Evolutionary conservation across 2,797 vertebrate species (phyloP), one percentile per base, ranked within the genome.

Genomic region (Denticeps clupeoides): DNA sequence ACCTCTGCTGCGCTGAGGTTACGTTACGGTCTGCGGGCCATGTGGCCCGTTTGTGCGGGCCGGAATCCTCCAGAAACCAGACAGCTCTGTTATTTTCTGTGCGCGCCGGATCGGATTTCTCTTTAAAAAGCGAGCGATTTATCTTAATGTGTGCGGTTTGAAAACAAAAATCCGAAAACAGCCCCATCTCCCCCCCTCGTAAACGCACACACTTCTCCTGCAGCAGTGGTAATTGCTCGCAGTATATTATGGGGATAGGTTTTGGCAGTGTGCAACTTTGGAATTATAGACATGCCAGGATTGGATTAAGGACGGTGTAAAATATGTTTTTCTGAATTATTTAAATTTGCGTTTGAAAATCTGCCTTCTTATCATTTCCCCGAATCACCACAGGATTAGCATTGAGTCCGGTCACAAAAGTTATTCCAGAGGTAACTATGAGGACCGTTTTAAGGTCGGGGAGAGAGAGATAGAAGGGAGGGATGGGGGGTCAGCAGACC

Each of bases 111-210:
- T 66, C 51, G 13, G 49, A 60, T 66, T 65, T 54, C 63, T 51
- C 63, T 62, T 65, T 66, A 66, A 59, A 63, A 67, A 60, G 60
- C 55, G 67, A 63, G 52, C 64, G 53, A 63, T 67, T 11, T 63
- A 67, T 60, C 50, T 48, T 67, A 60, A 67, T 67, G 57, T 22
- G 44, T 67, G 64, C 33, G 64, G 64, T 67, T 53, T 47, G 60
- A 63, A 63, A 38, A 10, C 38, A 38, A 38, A 58, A 58, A 63
- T 53, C 64, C 53, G 41, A 58, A 59, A 63, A 49, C 51, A 60
- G 45, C 63, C 55, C 55, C 55, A 60, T 58, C 67, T 67, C 60
- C n/a, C n/a, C n/a, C n/a, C n/a, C 58, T 51, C 55, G 60, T 58
- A 55, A 63, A 55, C 67, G 63, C 57, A 32, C 58, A 63, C 35